These are phyloP conservation scores for Xyrichtys novacula DNA, from an alignment of 2,797 vertebrate species.

Conservation along the genomic window DNA sequence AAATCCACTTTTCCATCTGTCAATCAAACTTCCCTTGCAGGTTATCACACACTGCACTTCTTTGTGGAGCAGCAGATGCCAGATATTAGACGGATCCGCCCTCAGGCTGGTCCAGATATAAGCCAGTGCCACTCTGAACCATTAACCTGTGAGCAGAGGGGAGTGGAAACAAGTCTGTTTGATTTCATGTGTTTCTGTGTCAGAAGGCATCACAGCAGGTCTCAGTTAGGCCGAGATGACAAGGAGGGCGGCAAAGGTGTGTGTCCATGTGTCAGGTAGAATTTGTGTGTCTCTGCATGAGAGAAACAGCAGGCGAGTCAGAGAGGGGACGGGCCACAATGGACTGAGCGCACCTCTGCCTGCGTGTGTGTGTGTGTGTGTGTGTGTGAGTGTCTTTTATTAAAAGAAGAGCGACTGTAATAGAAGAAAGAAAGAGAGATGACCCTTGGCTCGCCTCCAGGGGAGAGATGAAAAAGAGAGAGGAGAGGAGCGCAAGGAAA, in stretches of 20 bases:
- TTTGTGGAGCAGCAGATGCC: conserved; percentile 36
- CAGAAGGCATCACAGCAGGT: conserved; percentile 60
- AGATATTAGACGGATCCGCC: conserved; percentile 62
- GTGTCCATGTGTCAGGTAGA: conserved; percentile 31
- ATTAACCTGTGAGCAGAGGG: conserved; percentile 45
- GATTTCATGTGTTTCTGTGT: conserved; percentile 56
- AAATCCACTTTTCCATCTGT: background rate
- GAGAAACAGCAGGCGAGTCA: conserved; percentile 44
- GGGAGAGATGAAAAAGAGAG: conserved; percentile 39
- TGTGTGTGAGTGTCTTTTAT: conserved; percentile 64
- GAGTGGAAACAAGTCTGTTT: conserved; percentile 52
- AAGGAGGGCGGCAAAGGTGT: conserved; percentile 59
- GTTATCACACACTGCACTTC: conserved; percentile 21
- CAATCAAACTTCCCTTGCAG: conserved; percentile 6
- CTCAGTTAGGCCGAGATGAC: conserved; percentile 63
- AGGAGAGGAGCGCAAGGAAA: conserved; percentile 21
- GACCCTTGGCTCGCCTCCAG: conserved; percentile 63
- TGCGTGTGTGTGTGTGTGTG: conserved; percentile 18
- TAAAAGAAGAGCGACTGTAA: conserved; percentile 49
- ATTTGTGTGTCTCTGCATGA: conserved; percentile 40
- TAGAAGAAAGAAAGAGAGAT: conserved; percentile 43
- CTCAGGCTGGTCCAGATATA: conserved; percentile 56
- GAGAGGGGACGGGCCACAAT: conserved; percentile 10
- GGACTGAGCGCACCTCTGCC: conserved; percentile 15
- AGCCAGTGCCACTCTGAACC: conserved; percentile 45